phyloP scores from a whole-genome alignment of 2,888 invertebrate genomes.

The Melanchra persicariae region DNA sequence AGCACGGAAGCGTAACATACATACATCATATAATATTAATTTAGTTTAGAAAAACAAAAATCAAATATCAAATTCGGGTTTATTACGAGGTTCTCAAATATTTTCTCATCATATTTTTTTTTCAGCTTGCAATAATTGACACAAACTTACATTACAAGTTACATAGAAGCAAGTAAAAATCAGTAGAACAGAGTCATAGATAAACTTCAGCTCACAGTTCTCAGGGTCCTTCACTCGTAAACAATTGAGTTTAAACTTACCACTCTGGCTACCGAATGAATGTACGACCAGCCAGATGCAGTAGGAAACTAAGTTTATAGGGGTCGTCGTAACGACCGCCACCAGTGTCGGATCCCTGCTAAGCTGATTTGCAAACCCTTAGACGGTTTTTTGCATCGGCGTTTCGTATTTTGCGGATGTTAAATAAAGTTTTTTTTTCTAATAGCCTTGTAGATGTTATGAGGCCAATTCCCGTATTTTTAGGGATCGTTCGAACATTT shows the following conservation, averaged over 20 bases:
- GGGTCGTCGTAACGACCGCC: slow-evolving; percentile 31
- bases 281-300: neutral
- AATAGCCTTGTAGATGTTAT: neutral
- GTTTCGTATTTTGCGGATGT: slow-evolving; percentile 8
- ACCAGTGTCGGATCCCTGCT: slow-evolving; percentile 14
- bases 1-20: too few relatives aligned
- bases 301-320: slow-evolving; percentile 38
- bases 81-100: too few relatives aligned
- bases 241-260: slow-evolving; percentile 45
- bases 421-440: slow-evolving; percentile 11
- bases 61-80: too few relatives aligned
- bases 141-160: too few relatives aligned
- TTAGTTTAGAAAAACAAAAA: too few relatives aligned
- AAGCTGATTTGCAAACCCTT: slow-evolving; percentile 46
- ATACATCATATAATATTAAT: too few relatives aligned
- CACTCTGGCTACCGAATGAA: slow-evolving; percentile 16
- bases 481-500: too few relatives aligned
- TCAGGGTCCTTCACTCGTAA: neutral
- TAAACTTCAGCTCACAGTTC: neutral
- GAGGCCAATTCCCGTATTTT: too few relatives aligned
- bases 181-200: too few relatives aligned
- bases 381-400: slow-evolving; percentile 32
- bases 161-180: too few relatives aligned
- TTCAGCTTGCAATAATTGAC: too few relatives aligned
- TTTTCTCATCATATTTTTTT: too few relatives aligned